phyloP scores from a whole-genome alignment of 2,113 vertebrate species.

The Alaudala cheleensis region DNA sequence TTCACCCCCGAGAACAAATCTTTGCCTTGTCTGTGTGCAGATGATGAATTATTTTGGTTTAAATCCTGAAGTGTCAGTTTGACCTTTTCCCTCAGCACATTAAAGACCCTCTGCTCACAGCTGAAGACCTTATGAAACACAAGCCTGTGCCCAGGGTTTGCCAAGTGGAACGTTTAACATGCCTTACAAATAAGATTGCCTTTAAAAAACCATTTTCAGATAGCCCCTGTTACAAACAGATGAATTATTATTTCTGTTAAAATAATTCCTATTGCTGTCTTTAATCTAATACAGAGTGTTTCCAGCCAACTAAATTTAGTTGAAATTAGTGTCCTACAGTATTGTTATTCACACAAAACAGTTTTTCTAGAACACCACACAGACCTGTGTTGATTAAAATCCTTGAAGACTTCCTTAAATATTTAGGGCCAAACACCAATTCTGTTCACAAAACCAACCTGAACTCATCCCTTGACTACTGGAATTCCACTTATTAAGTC shows the following conservation, averaged over 20 bases:
- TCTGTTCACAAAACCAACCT: neutral
- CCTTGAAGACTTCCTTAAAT: neutral
- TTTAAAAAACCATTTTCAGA: neutral
- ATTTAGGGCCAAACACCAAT: neutral
- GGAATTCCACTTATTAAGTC: slow-evolving; percentile 16
- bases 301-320: neutral
- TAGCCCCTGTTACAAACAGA: neutral
- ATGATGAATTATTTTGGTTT: slow-evolving; percentile 3
- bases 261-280: neutral
- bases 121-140: neutral
- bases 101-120: neutral
- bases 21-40: neutral
- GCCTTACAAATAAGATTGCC: neutral
- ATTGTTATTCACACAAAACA: neutral
- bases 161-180: neutral
- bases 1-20: neutral
- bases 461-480: neutral
- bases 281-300: neutral
- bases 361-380: neutral
- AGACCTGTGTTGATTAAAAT: neutral
- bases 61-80: neutral
- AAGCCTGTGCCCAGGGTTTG: neutral
- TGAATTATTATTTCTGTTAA: neutral
- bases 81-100: neutral
- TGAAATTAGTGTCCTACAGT: neutral